Base-by-base conservation (phyloP, 2,888 invertebrate genomes). In the Drosophila prolongata region DNA sequence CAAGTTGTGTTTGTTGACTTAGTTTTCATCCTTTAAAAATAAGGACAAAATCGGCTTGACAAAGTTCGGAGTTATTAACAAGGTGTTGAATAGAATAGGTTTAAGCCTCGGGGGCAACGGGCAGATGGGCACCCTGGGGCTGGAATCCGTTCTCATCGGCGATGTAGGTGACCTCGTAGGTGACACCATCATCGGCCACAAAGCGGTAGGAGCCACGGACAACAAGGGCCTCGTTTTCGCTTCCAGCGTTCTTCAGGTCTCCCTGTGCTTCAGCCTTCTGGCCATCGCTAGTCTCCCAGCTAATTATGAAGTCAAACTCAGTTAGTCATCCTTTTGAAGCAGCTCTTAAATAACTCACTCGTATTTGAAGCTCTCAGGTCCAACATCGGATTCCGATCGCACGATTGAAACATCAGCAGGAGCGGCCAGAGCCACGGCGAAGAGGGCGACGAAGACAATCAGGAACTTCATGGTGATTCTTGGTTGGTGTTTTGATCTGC, bases 321-420 rank as follows among this genome's bases (percentile, higher is more conserved):
- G 47, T 14, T 9, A 1, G 6, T 5, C 0, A 19, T 62, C n/a
- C n/a, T n/a, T 16, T 3, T 40, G 2, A 3, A 30, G 14, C 8
- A 34, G 24, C 6, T 27, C n/a, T 8, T 8, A 1, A 9, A 6
- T 2, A 30, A 64, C 94, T 94, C 92, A 95, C 95, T 91, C 92
- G 80, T 94, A 95, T 60, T 93, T 91, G 86, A 94, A 95, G 86
- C 93, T 94, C 79, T 94, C 94, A 78, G 93, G 89, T 52, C 92
- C 94, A 59, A 93, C 77, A 1, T 81, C 74, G 1, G 75, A 74
- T 0, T 67, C 49, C 0, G 9, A 34, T 6, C 30, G 38, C 13
- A 82, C 0, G 30, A 80, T 46, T 8, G n/a, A n/a, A n/a, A n/a
- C n/a, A n/a, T n/a, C 6, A 0, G 62, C 10, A 19, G 90, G 89